A percentile compares a stretch with the other conserved stretches of the same genome.
Evolutionary conservation across 2,797 vertebrate genomes (phyloP).

Genomic region (Cryptoblepharus egeriae): DNA sequence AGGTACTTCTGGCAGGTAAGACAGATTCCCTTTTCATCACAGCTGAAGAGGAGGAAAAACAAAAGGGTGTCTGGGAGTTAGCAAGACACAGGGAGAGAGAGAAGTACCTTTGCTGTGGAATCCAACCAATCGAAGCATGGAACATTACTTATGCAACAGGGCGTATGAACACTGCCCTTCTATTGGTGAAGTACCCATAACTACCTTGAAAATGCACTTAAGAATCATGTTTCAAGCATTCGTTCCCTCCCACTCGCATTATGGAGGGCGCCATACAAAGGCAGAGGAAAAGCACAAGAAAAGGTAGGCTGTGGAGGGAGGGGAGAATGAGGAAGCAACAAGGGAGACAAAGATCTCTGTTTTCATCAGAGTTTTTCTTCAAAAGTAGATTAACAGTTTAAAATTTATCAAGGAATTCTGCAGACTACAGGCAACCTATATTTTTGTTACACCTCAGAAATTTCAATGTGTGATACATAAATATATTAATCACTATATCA

Average conservation of each 20-base stretch:
- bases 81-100: background rate
- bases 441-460: background rate
- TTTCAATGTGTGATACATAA: background rate
- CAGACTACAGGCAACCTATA: background rate
- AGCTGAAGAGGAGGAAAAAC: background rate
- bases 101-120: background rate
- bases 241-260: background rate
- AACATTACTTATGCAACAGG: background rate
- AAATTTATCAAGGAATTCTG: background rate
- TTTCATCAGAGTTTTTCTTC: background rate
- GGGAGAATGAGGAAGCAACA: too few species aligned
- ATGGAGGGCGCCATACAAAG: background rate
- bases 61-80: background rate
- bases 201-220: background rate
- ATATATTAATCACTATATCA: background rate
- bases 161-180: too few species aligned
- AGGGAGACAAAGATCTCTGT: background rate
- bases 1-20: background rate
- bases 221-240: background rate
- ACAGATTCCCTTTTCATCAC: background rate
- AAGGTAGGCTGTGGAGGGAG: background rate
- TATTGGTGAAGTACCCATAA: background rate
- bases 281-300: background rate
- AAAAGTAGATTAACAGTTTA: background rate
- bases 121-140: background rate